Conservation (phyloP, 2,113 vertebrate species). For the Eolophus roseicapilla region DNA sequence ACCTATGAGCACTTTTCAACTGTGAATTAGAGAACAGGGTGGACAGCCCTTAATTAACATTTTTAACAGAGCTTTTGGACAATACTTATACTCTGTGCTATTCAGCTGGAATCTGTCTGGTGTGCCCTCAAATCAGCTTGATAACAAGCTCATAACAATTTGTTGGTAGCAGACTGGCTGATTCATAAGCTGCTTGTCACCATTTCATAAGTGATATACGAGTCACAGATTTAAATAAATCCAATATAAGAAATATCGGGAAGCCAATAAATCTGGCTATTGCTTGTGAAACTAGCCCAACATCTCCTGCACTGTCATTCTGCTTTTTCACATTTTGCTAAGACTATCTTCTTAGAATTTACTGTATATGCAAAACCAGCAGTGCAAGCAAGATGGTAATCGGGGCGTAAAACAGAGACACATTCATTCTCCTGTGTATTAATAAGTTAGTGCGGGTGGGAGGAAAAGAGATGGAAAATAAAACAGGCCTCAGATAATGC, state of each 20-base stretch:
- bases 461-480: conserved; percentile 56
- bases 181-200: conserved; percentile 58
- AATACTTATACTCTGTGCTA: conserved; percentile 15
- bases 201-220: conserved; percentile 33
- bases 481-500: conserved; percentile 60
- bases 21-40: not conserved
- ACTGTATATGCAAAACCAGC: conserved; percentile 66
- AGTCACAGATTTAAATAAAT: conserved; percentile 61
- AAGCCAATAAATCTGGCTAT: conserved; percentile 31
- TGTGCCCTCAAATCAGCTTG: conserved; percentile 17
- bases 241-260: conserved; percentile 59
- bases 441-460: conserved; percentile 53
- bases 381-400: conserved; percentile 59
- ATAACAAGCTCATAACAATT: conserved; percentile 52
- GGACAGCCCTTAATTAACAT: conserved; percentile 19
- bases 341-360: conserved; percentile 56
- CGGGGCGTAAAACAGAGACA: conserved; percentile 59
- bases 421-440: conserved; percentile 57
- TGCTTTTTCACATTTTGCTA: conserved; percentile 60
- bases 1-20: not conserved
- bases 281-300: conserved; percentile 62
- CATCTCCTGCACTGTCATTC: conserved; percentile 42
- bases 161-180: conserved; percentile 42
- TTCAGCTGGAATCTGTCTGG: not conserved
- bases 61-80: conserved; percentile 23